Percentiles rank a stretch among this genome's conserved stretches.
Evolutionary conservation across 2,888 invertebrate species (phyloP).

Genomic region (Tipula vernalis): DNA sequence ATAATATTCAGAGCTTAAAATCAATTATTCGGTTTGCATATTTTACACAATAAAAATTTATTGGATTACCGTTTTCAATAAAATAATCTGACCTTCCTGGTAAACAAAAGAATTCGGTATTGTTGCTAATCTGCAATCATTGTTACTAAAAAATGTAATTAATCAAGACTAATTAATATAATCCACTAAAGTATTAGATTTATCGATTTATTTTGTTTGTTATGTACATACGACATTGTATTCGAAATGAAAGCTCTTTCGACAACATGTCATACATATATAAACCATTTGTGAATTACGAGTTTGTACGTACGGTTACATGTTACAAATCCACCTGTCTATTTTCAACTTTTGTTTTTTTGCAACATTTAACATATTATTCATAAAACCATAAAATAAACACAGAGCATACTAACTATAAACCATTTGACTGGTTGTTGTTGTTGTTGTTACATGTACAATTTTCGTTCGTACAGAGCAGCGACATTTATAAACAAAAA

Average conservation of each 20-base stretch:
- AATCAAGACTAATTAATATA: background rate
- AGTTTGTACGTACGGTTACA: too few species aligned
- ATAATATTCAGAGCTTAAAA: background rate
- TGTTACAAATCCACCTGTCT: background rate
- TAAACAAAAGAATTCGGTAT: too few species aligned
- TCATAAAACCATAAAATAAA: background rate
- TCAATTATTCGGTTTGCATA: background rate
- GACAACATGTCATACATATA: background rate
- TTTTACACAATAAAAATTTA: background rate
- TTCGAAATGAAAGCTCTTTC: background rate
- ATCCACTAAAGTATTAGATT: background rate
- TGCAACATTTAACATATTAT: background rate
- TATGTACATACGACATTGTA: background rate
- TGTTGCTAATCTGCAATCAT: too few species aligned
- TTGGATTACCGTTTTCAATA: too few species aligned
- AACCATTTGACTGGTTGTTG: background rate
- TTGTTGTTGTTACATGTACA: background rate
- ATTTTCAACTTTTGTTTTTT: background rate
- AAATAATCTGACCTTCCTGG: too few species aligned
- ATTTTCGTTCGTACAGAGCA: background rate
- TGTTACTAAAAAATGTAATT: background rate
- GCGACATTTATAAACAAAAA: background rate
- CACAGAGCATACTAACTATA: background rate
- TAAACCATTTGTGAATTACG: background rate
- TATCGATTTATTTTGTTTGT: background rate